phyloP scores from a whole-genome alignment of 92 coral and sea anemone genomes.

The Ricordea florida region DNA sequence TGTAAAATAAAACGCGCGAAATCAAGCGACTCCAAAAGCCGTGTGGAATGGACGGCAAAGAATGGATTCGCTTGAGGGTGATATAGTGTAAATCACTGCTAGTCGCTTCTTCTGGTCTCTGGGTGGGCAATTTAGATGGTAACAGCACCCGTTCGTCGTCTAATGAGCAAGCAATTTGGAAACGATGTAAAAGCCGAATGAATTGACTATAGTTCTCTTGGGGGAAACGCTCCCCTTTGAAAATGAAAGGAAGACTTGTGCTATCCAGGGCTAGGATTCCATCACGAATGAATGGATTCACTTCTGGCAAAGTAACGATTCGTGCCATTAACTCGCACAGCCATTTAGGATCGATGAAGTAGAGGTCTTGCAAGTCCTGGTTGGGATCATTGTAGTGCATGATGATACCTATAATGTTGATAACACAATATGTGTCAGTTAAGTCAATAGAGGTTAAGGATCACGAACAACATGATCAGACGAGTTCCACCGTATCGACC shows the following conservation, averaged over 20 bases:
- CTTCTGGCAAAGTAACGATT: slow-evolving; percentile 76
- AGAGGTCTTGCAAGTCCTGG: slow-evolving; percentile 93
- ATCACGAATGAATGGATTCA: slow-evolving; percentile 69
- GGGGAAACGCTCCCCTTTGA: slow-evolving; percentile 77
- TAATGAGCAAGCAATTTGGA: slow-evolving; percentile 92
- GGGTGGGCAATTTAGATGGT: slow-evolving; percentile 90
- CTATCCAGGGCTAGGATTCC: slow-evolving; percentile 72
- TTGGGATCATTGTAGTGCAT: slow-evolving; percentile 98
- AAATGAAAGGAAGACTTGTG: slow-evolving; percentile 49
- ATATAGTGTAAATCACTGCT: slow-evolving; percentile 65
- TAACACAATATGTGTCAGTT: neutral
- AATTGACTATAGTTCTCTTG: slow-evolving; percentile 77
- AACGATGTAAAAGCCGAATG: slow-evolving; percentile 87
- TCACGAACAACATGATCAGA: no score
- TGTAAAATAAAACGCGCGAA: slow-evolving; percentile 85
- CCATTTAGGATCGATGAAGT: slow-evolving; percentile 97
- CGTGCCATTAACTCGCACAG: slow-evolving; percentile 95
- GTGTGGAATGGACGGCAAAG: slow-evolving; percentile 81
- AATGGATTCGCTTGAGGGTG: slow-evolving; percentile 84
- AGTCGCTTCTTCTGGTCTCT: slow-evolving; percentile 72
- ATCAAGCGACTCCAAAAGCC: slow-evolving; percentile 97
- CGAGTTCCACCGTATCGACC: no score
- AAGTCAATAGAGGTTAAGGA: no score
- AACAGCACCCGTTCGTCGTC: slow-evolving; percentile 90
- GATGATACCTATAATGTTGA: slow-evolving; percentile 63